Evolutionary conservation across 35 echinoderm and acorn worm species (phyloP).

Genomic region (Diadema setosum): DNA sequence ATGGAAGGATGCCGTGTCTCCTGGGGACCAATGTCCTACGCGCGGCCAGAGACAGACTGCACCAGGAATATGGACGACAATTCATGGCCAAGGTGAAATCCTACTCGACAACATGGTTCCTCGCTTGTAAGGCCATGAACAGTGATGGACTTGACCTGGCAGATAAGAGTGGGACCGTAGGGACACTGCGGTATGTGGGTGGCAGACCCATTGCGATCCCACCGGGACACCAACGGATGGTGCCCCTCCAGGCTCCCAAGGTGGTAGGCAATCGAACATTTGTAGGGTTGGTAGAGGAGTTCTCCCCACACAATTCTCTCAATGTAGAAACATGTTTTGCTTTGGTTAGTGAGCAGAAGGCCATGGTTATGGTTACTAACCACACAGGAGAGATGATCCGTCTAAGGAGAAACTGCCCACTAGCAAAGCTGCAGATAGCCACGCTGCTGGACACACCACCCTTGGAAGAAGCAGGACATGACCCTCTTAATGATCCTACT

Average conservation of each 20-base stretch:
- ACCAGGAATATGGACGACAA: neutral
- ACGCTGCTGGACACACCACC: neutral
- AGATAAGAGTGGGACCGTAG: neutral
- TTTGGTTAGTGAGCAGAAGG: neutral
- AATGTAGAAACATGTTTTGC: neutral
- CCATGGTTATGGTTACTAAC: neutral
- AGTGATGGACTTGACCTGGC: neutral
- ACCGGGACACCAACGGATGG: neutral
- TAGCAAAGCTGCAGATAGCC: neutral
- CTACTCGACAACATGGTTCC: neutral
- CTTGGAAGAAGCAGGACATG: too few relatives aligned
- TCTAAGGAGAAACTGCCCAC: neutral
- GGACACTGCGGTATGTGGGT: neutral
- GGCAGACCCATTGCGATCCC: neutral
- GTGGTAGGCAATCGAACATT: neutral
- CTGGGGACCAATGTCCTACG: slow-evolving; percentile 18
- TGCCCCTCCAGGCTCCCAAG: neutral
- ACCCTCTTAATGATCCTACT: too few relatives aligned
- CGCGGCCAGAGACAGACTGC: neutral
- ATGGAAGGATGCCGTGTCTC: neutral
- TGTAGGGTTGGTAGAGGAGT: neutral
- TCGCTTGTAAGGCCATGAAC: neutral
- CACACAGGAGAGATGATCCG: neutral
- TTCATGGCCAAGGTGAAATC: neutral
- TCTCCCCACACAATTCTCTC: neutral